These are phyloP conservation scores for Mionectes macconnelli DNA, from an alignment of 2,113 vertebrate species.

Conservation along the genomic window DNA sequence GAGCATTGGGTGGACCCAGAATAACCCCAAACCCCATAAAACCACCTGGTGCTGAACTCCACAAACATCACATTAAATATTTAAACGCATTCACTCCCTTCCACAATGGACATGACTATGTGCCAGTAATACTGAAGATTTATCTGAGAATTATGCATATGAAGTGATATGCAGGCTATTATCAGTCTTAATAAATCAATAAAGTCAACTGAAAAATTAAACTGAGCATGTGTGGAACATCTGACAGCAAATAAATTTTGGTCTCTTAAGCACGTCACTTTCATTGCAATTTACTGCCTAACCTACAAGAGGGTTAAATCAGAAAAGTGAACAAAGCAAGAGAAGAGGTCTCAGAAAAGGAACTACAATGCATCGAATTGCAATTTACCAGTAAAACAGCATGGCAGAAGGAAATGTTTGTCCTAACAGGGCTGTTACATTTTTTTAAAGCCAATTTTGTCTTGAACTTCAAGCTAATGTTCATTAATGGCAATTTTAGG, in stretches of 20 bases:
- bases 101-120: background rate
- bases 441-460: constrained; percentile 32
- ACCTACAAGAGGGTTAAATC: constrained; percentile 41
- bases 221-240: constrained; percentile 39
- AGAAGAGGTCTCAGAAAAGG: constrained; percentile 26
- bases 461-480: constrained; percentile 43
- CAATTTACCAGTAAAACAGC: constrained; percentile 44
- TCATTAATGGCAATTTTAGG: constrained; percentile 52
- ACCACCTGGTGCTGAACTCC: background rate
- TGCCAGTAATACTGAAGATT: constrained; percentile 16
- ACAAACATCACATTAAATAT: background rate
- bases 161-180: constrained; percentile 28
- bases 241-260: constrained; percentile 39
- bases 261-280: constrained; percentile 37
- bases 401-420: constrained; percentile 9
- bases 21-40: background rate
- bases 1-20: background rate
- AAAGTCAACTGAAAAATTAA: constrained; percentile 64
- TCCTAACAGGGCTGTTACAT: constrained; percentile 6
- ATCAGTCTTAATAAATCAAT: constrained; percentile 64
- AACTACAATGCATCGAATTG: constrained; percentile 1
- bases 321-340: constrained; percentile 43
- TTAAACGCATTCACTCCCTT: background rate
- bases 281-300: constrained; percentile 45
- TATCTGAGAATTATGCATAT: constrained; percentile 47